Base-by-base conservation (phyloP, 2,888 invertebrate genomes). In the Apamea monoglypha region DNA sequence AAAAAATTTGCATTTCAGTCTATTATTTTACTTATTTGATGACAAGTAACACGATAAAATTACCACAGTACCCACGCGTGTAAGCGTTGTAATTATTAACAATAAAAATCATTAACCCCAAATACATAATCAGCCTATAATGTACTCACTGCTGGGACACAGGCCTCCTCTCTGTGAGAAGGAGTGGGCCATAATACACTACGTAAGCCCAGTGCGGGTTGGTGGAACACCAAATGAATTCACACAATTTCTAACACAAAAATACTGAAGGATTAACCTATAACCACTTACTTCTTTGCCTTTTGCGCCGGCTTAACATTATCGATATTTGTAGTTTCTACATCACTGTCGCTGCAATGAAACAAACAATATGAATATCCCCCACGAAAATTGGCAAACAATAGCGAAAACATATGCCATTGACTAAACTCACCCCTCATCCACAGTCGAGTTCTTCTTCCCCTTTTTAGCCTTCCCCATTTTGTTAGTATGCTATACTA, bases 391-490 rank as follows among this genome's bases (percentile, higher is more conserved):
- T 88, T 88, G 64, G 82, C 87, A 89, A 92, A 87, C 74, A 85
- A 85, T 87, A 86, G 70, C 61, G 81, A 88, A 91, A 93, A 93
- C 94, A 95, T 95, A 94, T 95, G 94, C 92, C 92, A 91, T 90
- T 89, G 90, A 90, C 80, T 70, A 88, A 91, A 92, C 97, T 97
- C 96, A 98, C 98, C 98, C 97, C 91, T 98, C 98, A 89, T 98
- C 98, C 88, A 97, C 98, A 93, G 97, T 97, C 94, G 97, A 97
- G 95, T 97, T 98, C 97, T 98, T 98, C 97, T 98, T 98, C 94
- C 98, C 98, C 96, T 98, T 98, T 97, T 98, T 98, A 94, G 98
- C 97, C 97, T 98, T 98, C 93, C 98, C 98, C 98, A 98, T 98
- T 88, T 91, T 94, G 91, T 89, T 89, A 85, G 83, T 89, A 85